Base-by-base conservation (phyloP, 1,140 invertebrate genomes). In the Camponotus floridanus region DNA sequence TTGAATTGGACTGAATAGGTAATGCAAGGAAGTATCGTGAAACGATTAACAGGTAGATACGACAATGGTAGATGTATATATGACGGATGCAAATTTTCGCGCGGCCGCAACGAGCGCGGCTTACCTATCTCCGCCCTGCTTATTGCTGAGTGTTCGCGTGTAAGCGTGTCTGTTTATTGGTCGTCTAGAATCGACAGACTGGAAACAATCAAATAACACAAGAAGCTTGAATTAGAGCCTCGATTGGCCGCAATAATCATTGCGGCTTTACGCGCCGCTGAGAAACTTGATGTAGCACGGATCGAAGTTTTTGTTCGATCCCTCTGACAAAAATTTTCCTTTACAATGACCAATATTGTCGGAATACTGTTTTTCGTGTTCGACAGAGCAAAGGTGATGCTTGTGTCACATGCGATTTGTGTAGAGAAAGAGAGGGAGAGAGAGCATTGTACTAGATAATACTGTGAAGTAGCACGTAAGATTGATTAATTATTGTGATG, bases 131-230 rank as follows among this genome's bases (percentile, higher is more conserved):
- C 51, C 61, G 65, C 90, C 92, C 92, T 92, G 84, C 80, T 85
- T 88, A 88, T 89, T 86, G 89, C 73, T 88, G 88, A 85, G 61
- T 92, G 87, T 93, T 81, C 89, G 91, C 86, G 80, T 88, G 89
- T 91, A 64, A 81, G 85, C 80, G 48, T 73, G 86, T 86, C 86
- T 88, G 91, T 93, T 93, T 93, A 93, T 91, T 91, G 91, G 86
- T 93, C 93, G 86, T 94, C 93, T 93, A 94, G 86, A 91, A 93
- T 93, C 91, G 92, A 92, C 86, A 94, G 92, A 94, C 92, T 94
- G 94, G 91, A 94, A 94, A 91, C 90, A 94, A 92, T 78, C 76
- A 93, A 91, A 90, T 87, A 87, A 86, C 71, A 87, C 88, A 90
- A 81, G 62, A 87, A 55, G 68, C 55, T 90, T 81, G 76, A 84